Evolutionary conservation across 2,113 vertebrate genomes (phyloP).

Genomic region (Cyphomyrus plagiostoma): DNA sequence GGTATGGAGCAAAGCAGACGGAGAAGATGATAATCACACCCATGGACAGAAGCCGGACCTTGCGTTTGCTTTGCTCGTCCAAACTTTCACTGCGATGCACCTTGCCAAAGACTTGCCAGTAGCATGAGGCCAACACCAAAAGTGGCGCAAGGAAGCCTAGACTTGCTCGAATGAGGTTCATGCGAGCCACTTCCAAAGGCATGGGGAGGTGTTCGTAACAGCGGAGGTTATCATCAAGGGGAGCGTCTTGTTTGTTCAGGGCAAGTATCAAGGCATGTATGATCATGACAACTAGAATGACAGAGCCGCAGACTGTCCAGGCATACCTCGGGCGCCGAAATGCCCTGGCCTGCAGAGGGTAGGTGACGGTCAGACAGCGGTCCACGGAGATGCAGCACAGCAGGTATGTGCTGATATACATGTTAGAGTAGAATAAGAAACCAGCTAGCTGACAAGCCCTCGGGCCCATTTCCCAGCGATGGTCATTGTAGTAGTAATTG

Average conservation of each 20-base stretch:
- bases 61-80: slow-evolving; percentile 48
- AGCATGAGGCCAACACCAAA: slow-evolving; percentile 52
- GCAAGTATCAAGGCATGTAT: slow-evolving; percentile 50
- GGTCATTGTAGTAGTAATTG: slow-evolving; percentile 56
- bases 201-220: slow-evolving; percentile 68
- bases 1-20: slow-evolving; percentile 67
- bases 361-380: slow-evolving; percentile 61
- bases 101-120: slow-evolving; percentile 55
- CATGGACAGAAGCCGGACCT: slow-evolving; percentile 59
- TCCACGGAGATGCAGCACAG: slow-evolving; percentile 70
- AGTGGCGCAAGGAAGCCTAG: slow-evolving; percentile 58
- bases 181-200: slow-evolving; percentile 29
- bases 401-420: slow-evolving; percentile 66
- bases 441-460: slow-evolving; percentile 52
- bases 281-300: slow-evolving; percentile 36
- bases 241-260: slow-evolving; percentile 36
- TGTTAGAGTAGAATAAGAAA: slow-evolving; percentile 72
- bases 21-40: slow-evolving; percentile 65
- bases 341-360: slow-evolving; percentile 51
- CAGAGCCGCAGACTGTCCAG: slow-evolving; percentile 43
- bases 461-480: slow-evolving; percentile 50
- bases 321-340: slow-evolving; percentile 46
- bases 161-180: slow-evolving; percentile 57
- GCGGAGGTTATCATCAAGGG: slow-evolving; percentile 42
- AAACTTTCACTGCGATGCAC: slow-evolving; percentile 57